phyloP scores from a whole-genome alignment of 2,797 vertebrate genomes.

The Anguilla marmorata region DNA sequence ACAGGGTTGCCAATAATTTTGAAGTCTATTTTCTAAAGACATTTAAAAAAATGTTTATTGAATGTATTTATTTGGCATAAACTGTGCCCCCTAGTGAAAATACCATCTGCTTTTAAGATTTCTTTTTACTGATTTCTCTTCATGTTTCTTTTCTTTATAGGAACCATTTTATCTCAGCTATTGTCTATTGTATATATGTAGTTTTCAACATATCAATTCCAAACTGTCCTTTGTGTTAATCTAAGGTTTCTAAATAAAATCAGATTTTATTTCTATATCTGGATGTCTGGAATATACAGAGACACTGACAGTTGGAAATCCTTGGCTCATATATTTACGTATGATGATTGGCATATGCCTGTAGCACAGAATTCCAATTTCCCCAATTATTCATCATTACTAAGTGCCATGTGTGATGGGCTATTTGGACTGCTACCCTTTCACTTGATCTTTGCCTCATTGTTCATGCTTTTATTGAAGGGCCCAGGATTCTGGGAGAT shows the following conservation, averaged over 20 bases:
- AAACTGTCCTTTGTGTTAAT: too few species aligned
- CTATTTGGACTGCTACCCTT: neutral
- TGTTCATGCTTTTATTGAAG: neutral
- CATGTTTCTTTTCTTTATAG: neutral
- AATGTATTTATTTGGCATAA: neutral
- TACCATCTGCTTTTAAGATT: neutral
- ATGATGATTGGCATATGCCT: too few species aligned
- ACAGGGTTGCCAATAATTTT: too few species aligned
- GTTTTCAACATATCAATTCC: too few species aligned
- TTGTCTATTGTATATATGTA: neutral
- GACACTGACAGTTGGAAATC: neutral
- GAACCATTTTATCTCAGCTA: neutral
- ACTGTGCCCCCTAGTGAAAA: slow-evolving; percentile 1
- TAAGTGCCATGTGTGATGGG: neutral
- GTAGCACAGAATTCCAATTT: neutral
- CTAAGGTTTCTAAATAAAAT: too few species aligned
- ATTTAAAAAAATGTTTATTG: neutral
- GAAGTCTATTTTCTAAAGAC: too few species aligned
- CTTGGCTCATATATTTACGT: neutral
- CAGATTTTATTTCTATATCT: neutral
- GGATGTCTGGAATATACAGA: neutral
- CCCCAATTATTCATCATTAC: neutral
- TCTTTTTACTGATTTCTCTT: neutral
- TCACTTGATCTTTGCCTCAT: neutral
- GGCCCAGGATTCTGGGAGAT: neutral